Evolutionary conservation across 64 coral and sea anemone species (phyloP), one percentile per base, ranked within the genome.

Genomic region (Trachythela sp.): DNA sequence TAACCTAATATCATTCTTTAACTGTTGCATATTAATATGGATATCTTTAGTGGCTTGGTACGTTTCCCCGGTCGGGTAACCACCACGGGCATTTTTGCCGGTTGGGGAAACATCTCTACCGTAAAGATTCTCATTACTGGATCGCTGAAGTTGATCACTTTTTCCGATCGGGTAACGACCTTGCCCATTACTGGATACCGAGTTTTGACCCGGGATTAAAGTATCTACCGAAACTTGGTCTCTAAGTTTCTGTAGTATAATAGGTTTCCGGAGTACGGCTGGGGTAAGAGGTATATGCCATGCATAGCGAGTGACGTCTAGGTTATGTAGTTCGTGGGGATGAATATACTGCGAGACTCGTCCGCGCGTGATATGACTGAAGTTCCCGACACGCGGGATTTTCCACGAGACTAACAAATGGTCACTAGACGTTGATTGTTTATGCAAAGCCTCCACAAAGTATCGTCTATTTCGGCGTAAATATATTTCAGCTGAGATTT

Each of bases 361-460:
- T 35, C 88, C 83, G 10, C 93, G 88, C 17, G 93, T 87, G 48
- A 99, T 91, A 14, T 94, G 83, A 36, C 96, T 86, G 18, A 95
- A 95, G 36, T 90, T 49, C 2, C 39, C 33, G 39, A 91, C 58
- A 4, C 89, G 91, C 33, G 96, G 96, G 10, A 93, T 83, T 83
- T 99, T 93, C 96, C 96, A 99, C 7, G 91, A 93, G 13, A 99
- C 96, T n/a, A 99, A 85, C 27, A 99, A 72, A 24, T 99, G 96
- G 48, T 99, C 93, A 22, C 67, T 22, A 0, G 86, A 75, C 11
- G 68, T 54, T 33, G 87, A 94, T 75, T 99, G 96, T 41, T 99
- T 99, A 49, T 99, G 96, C 49, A 99, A 86, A 3, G 89, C 96
- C 64, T 99, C 96, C 27, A 99, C 85, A 85, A 93, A 99, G 51